Evolutionary conservation across 2,888 invertebrate species (phyloP).

Genomic region (Drosophila rellima): DNA sequence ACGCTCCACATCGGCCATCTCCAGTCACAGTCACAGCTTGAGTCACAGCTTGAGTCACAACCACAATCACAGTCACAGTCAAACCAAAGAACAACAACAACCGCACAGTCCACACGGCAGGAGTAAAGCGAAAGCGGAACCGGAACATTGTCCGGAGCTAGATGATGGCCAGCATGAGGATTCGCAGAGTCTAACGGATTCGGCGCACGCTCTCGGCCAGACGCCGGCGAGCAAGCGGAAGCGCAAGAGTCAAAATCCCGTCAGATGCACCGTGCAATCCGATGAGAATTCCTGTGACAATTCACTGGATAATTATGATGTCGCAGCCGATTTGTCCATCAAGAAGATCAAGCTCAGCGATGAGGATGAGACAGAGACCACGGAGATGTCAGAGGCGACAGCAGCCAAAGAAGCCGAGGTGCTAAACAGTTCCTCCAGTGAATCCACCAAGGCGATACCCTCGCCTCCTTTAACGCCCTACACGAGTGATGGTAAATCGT

Average conservation of each 20-base stretch:
- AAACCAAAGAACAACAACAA: constrained; percentile 81
- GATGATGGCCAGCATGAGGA: constrained; percentile 88
- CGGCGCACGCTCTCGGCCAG: constrained; percentile 58
- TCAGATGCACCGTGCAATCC: constrained; percentile 89
- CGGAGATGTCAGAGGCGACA: background rate
- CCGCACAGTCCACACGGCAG: constrained; percentile 22
- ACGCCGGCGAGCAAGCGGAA: constrained; percentile 90
- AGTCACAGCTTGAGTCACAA: constrained; percentile 60
- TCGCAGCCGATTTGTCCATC: constrained; percentile 84
- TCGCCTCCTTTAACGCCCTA: constrained; percentile 85
- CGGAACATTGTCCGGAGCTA: constrained; percentile 50
- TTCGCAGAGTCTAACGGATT: constrained; percentile 85
- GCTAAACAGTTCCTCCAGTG: constrained; percentile 58
- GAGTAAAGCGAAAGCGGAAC: constrained; percentile 26
- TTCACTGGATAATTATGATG: constrained; percentile 82
- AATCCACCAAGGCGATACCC: constrained; percentile 84
- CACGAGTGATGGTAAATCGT: constrained; percentile 22
- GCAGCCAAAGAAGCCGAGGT: constrained; percentile 66
- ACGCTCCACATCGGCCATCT: constrained; percentile 84
- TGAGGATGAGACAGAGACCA: constrained; percentile 5
- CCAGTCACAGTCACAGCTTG: constrained; percentile 88
- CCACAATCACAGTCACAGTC: constrained; percentile 43
- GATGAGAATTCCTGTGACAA: constrained; percentile 84
- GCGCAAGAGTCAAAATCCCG: constrained; percentile 95
- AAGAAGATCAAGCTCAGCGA: constrained; percentile 66